Percentiles rank a stretch among this genome's conserved stretches.
These are phyloP conservation scores for Choristoneura rosaceana DNA, from an alignment of 2,888 invertebrate species.

Conservation along the genomic window DNA sequence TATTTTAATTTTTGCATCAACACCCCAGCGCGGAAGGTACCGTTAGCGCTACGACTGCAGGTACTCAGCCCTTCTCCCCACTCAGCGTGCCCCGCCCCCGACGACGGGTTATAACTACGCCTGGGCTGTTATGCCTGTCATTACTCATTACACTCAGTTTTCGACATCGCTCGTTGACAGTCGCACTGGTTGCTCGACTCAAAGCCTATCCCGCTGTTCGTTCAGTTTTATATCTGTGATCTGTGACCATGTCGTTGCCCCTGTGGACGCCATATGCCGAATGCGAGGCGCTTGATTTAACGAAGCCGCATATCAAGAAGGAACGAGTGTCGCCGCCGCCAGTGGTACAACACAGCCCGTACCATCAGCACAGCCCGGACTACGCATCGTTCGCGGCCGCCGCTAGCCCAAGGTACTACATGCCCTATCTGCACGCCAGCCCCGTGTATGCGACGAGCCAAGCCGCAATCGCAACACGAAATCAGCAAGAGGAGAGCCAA, in stretches of 20 bases:
- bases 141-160: constrained; percentile 44
- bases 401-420: background rate
- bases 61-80: constrained; percentile 46
- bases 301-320: constrained; percentile 51
- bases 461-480: too few species aligned
- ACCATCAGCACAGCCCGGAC: background rate
- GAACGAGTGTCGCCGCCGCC: constrained; percentile 34
- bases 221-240: constrained; percentile 20
- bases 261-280: constrained; percentile 75
- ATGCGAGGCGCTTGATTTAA: constrained; percentile 61
- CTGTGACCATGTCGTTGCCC: constrained; percentile 66
- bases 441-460: background rate
- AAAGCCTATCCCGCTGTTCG: background rate
- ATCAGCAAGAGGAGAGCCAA: too few species aligned
- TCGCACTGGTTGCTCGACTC: constrained; percentile 23
- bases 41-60: constrained; percentile 29
- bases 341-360: background rate
- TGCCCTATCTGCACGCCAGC: constrained; percentile 40
- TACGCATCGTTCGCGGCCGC: background rate
- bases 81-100: constrained; percentile 22
- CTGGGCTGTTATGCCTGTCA: constrained; percentile 40
- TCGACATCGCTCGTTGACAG: constrained; percentile 11
- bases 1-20: constrained; percentile 34
- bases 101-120: background rate
- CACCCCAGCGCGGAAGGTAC: constrained; percentile 7